These are phyloP conservation scores for Apantesis nais DNA, from an alignment of 2,888 invertebrate genomes.

Conservation along the genomic window DNA sequence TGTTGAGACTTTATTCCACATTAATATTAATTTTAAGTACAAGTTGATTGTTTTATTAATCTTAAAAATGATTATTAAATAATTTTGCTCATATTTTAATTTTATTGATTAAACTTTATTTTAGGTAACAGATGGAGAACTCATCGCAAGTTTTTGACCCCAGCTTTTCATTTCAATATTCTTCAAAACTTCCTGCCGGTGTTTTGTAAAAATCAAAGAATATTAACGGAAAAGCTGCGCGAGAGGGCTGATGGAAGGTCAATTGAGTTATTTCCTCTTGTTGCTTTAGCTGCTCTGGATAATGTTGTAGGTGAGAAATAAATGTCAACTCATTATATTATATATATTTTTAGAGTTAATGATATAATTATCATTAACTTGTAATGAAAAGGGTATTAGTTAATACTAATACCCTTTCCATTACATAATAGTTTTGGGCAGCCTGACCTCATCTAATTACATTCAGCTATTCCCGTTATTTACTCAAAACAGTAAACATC, in stretches of 20 bases:
- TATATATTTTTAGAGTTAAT: no score
- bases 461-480: not conserved
- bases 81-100: not conserved
- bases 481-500: not conserved
- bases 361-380: no score
- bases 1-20: not conserved
- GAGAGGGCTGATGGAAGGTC: conserved; percentile 64
- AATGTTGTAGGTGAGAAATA: conserved; percentile 71
- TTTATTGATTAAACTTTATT: conserved; percentile 19
- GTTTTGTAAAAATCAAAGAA: conserved; percentile 87
- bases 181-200: conserved; percentile 89
- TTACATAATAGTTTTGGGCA: not conserved
- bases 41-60: not conserved
- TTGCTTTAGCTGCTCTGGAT: conserved; percentile 84
- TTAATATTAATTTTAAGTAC: not conserved
- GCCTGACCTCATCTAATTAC: not conserved
- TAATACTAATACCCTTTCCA: not conserved
- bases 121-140: conserved; percentile 85
- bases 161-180: conserved; percentile 92
- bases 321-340: not conserved
- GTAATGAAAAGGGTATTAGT: no score
- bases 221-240: conserved; percentile 84
- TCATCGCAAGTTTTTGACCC: conserved; percentile 90
- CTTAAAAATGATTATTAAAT: no score
- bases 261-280: conserved; percentile 87